Evolutionary conservation across 2,113 vertebrate genomes (phyloP).

Genomic region (human): DNA sequence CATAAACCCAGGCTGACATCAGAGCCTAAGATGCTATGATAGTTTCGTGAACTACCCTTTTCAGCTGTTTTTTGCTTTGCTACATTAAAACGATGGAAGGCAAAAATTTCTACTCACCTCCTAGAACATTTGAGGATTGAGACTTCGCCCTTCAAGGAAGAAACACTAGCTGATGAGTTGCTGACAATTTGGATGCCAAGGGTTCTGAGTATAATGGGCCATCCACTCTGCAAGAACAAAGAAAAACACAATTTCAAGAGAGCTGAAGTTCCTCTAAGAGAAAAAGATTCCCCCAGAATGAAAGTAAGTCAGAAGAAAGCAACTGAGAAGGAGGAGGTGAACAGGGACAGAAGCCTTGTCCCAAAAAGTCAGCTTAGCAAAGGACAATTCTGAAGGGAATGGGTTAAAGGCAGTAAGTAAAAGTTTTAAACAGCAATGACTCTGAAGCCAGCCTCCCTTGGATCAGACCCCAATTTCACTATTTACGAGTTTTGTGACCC

Average conservation of each 20-base stretch:
- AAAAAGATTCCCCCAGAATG: neutral
- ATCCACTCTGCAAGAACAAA: neutral
- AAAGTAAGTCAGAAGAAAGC: neutral
- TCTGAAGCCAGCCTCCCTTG: neutral
- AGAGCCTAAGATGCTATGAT: neutral
- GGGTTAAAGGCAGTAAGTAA: neutral
- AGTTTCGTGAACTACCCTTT: neutral
- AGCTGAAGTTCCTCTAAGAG: neutral
- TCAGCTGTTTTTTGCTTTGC: neutral
- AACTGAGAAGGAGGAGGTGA: neutral
- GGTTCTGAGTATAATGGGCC: neutral
- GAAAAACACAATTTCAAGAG: neutral
- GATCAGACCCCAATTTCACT: neutral
- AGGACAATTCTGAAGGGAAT: neutral
- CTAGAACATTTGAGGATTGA: neutral
- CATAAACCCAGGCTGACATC: neutral
- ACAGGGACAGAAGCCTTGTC: neutral
- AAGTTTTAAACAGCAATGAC: neutral
- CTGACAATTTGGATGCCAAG: neutral
- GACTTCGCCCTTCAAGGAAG: neutral
- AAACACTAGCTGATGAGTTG: neutral
- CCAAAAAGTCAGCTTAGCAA: neutral
- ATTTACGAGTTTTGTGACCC: neutral
- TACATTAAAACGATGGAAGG: neutral
- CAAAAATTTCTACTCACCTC: slow-evolving; percentile 11